These are phyloP conservation scores for Protaetia brevitarsis DNA, from an alignment of 1,140 invertebrate genomes.

Conservation along the genomic window DNA sequence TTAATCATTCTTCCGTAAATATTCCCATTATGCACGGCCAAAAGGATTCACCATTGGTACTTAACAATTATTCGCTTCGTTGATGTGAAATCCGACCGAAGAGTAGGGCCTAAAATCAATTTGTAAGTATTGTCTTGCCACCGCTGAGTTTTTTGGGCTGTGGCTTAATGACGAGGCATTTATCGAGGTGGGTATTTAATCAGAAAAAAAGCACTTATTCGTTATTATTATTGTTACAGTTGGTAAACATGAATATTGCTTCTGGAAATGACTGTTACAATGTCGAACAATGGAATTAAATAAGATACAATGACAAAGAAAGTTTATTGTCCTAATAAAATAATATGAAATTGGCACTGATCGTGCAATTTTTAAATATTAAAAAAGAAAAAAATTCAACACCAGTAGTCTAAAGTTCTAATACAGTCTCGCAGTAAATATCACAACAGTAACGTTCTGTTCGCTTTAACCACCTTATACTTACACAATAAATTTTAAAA, in stretches of 20 bases:
- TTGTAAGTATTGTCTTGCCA: not conserved
- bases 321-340: no score
- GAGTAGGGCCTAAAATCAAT: slow-evolving; percentile 3
- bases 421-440: no score
- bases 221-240: slow-evolving; percentile 3
- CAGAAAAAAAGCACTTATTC: not conserved
- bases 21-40: slow-evolving; percentile 7
- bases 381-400: no score
- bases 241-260: not conserved
- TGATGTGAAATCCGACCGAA: slow-evolving; percentile 6
- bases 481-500: not conserved
- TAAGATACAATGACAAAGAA: not conserved
- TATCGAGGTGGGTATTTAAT: slow-evolving; percentile 14
- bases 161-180: slow-evolving; percentile 11
- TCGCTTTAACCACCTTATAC: no score
- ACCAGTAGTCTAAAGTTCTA: no score
- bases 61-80: slow-evolving; percentile 16
- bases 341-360: no score
- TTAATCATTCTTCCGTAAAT: slow-evolving; percentile 17
- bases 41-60: slow-evolving; percentile 17
- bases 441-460: no score
- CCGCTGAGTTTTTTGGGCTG: slow-evolving; percentile 3
- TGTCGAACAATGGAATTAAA: not conserved
- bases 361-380: no score
- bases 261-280: not conserved